phyloP scores from a whole-genome alignment of 37 sponge, comb jelly and placozoan genomes.

The Mnemiopsis leidyi region DNA sequence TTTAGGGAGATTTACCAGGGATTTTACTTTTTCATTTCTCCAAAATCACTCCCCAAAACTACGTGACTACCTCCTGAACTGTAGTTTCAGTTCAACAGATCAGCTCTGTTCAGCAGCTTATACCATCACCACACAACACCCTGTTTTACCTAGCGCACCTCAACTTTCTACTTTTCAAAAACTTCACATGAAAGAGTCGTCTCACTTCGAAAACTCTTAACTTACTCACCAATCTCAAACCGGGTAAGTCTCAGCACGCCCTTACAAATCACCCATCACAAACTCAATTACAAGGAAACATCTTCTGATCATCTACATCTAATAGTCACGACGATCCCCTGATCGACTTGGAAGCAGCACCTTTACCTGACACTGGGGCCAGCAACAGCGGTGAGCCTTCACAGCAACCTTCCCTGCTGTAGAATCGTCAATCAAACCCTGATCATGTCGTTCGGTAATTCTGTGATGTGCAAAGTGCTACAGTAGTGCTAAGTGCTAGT shows the following conservation, averaged over 20 bases:
- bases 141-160: background rate
- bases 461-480: background rate
- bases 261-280: background rate
- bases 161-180: background rate
- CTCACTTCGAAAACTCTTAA: background rate
- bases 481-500: background rate
- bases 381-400: background rate
- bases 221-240: no score
- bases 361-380: background rate
- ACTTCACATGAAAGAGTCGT: background rate
- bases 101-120: no score
- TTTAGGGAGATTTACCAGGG: no score
- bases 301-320: background rate
- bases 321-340: slow-evolving; percentile 31
- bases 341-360: slow-evolving; percentile 53
- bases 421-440: background rate
- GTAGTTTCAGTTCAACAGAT: background rate
- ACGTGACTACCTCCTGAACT: background rate
- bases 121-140: no score
- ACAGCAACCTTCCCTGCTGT: background rate
- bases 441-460: background rate
- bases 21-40: no score
- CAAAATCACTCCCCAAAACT: no score
- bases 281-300: background rate
- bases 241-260: no score